Percentiles rank a stretch among this genome's conserved stretches.
phyloP scores from a whole-genome alignment of 2,888 invertebrate species.

The Ochropleura plecta region DNA sequence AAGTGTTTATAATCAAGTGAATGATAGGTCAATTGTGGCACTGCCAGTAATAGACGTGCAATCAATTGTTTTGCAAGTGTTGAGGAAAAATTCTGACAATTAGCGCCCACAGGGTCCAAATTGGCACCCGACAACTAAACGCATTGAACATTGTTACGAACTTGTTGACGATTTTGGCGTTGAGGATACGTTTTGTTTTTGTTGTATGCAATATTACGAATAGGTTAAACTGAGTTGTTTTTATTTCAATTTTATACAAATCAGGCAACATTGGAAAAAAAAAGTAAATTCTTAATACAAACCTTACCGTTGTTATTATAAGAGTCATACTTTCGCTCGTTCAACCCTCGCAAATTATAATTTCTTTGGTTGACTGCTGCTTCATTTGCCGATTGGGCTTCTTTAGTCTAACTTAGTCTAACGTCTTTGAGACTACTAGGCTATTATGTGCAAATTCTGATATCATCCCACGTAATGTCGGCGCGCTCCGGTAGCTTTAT shows the following conservation, averaged over 20 bases:
- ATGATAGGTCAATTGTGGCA: slow-evolving; percentile 40
- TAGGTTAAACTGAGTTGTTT: neutral
- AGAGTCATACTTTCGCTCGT: slow-evolving; percentile 86
- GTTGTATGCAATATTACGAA: neutral
- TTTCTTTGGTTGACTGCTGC: slow-evolving; percentile 63
- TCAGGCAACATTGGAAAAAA: neutral
- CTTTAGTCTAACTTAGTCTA: slow-evolving; percentile 48
- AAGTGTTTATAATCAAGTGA: slow-evolving; percentile 44
- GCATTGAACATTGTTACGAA: slow-evolving; percentile 35
- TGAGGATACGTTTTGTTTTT: neutral
- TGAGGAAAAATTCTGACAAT: slow-evolving; percentile 54
- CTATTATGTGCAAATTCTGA: neutral
- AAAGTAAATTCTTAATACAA: slow-evolving; percentile 17
- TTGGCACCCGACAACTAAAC: slow-evolving; percentile 33
- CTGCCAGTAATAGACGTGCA: slow-evolving; percentile 32
- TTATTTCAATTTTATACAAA: neutral
- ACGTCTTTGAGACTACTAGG: slow-evolving; percentile 57
- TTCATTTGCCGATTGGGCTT: slow-evolving; percentile 44
- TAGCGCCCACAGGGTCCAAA: slow-evolving; percentile 36
- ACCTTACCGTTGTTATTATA: slow-evolving; percentile 67
- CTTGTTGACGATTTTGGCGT: slow-evolving; percentile 6
- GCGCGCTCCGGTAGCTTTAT: neutral
- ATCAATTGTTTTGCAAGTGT: slow-evolving; percentile 47
- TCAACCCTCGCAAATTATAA: slow-evolving; percentile 86
- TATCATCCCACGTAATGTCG: slow-evolving; percentile 1